Evolutionary conservation across 2,797 vertebrate species (phyloP), one percentile per base, ranked within the genome.

Genomic region (Sebastes umbrosus): DNA sequence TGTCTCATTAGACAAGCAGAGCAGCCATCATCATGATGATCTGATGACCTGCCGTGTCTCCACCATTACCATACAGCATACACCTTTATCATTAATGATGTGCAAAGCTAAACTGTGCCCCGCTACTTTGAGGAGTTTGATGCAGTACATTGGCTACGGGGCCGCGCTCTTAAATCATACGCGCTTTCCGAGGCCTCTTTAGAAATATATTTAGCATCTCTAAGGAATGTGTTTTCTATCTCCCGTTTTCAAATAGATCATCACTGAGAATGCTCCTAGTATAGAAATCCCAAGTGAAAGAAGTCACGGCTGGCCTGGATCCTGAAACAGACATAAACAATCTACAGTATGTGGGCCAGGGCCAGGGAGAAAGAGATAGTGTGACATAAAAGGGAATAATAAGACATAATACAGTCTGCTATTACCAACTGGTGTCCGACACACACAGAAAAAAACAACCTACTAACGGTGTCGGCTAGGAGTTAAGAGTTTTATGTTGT

Each of bases 141-240:
- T 87, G 84, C 83, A 63, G 66, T 77, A 25, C 74, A 81, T 8
- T 36, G 64, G 27, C 83, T 80, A 34, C n/a, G 0, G 27, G 24
- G 34, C 67, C 20, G 63, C 25, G 20, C 82, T 86, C 77, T 82
- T 90, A 84, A 88, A 93, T 92, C 88, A 86, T 83, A 84, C 60
- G 12, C n/a, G 63, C 60, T 75, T 82, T 66, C 74, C 14, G 46
- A 68, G 64, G 64, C 34, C 75, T 85, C 80, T 83, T 85, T 43
- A 81, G 39, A 87, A 88, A 88, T 87, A 90, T 89, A 90, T 91
- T 89, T 87, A 92, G 87, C 79, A 87, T 89, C 87, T 87, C 87
- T 16, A 22, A 84, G 84, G 86, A 80, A 81, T 77, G 78, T 59
- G 75, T 81, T 88, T 84, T 80, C 82, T 83, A 64, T 86, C 77